These are phyloP conservation scores for Fragum sueziense DNA, from an alignment of 2,888 invertebrate genomes.

Conservation along the genomic window DNA sequence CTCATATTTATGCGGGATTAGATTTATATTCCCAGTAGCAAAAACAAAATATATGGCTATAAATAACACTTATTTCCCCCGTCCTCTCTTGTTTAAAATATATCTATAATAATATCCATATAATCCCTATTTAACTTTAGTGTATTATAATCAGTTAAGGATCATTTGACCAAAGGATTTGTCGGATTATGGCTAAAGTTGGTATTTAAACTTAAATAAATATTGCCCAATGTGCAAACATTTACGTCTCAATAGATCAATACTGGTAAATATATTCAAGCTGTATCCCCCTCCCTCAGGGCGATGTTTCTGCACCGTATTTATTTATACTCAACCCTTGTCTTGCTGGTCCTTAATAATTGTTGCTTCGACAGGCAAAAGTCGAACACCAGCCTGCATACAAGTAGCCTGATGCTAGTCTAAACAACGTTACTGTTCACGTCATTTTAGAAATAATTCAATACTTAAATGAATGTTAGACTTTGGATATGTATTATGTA, in stretches of 20 bases:
- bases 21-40: background rate
- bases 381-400: too few relatives aligned
- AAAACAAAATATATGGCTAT: slow-evolving; percentile 5
- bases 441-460: too few relatives aligned
- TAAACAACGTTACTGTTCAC: too few relatives aligned
- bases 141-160: slow-evolving; percentile 24
- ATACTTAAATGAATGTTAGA: too few relatives aligned
- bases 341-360: too few relatives aligned
- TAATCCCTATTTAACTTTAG: slow-evolving; percentile 39
- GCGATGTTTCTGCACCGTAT: background rate
- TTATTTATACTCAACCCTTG: background rate
- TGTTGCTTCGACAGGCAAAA: too few relatives aligned
- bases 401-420: too few relatives aligned
- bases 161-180: slow-evolving; percentile 37
- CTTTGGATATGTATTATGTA: too few relatives aligned
- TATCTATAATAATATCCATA: background rate
- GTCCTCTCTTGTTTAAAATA: background rate
- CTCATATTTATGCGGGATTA: slow-evolving; percentile 13
- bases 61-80: slow-evolving; percentile 1
- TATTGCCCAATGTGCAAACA: slow-evolving; percentile 27
- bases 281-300: slow-evolving; percentile 11
- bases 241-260: slow-evolving; percentile 21
- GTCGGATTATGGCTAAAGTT: slow-evolving; percentile 23
- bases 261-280: slow-evolving; percentile 18
- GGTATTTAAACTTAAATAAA: slow-evolving; percentile 29